These are phyloP conservation scores for Clarias fuscus DNA, from an alignment of 2,797 vertebrate genomes.

Conservation along the genomic window DNA sequence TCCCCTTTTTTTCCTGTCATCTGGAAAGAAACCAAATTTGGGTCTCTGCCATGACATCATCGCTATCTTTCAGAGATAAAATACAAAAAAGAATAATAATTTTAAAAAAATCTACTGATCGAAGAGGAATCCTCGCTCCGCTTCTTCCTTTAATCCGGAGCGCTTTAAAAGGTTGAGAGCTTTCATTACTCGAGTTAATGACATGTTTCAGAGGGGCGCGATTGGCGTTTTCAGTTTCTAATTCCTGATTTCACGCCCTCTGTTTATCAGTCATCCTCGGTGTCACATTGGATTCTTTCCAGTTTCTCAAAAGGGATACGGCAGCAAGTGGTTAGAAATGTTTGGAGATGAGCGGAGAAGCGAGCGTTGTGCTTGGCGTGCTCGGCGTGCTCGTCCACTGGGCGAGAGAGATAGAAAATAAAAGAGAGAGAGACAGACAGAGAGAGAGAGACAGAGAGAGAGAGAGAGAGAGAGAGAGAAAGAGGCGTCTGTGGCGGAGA, in stretches of 20 bases:
- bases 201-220: conserved; percentile 37
- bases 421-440: conserved; percentile 11
- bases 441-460: conserved; percentile 20
- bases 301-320: conserved; percentile 47
- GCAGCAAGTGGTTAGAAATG: conserved; percentile 39
- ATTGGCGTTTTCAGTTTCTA: conserved; percentile 36
- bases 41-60: conserved; percentile 33
- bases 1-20: conserved; percentile 51
- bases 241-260: conserved; percentile 49
- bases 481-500: conserved; percentile 70
- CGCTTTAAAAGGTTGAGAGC: conserved; percentile 28
- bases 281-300: conserved; percentile 48
- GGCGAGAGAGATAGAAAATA: conserved; percentile 4
- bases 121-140: conserved; percentile 24
- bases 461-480: conserved; percentile 18
- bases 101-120: conserved; percentile 26
- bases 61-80: conserved; percentile 40
- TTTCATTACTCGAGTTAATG: conserved; percentile 50
- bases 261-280: conserved; percentile 43
- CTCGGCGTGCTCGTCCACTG: conserved; percentile 34
- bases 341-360: conserved; percentile 36
- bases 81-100: not conserved
- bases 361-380: conserved; percentile 15
- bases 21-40: conserved; percentile 43
- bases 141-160: conserved; percentile 18